These are phyloP conservation scores for Chesias legatella DNA, from an alignment of 2,888 invertebrate genomes.

Conservation along the genomic window DNA sequence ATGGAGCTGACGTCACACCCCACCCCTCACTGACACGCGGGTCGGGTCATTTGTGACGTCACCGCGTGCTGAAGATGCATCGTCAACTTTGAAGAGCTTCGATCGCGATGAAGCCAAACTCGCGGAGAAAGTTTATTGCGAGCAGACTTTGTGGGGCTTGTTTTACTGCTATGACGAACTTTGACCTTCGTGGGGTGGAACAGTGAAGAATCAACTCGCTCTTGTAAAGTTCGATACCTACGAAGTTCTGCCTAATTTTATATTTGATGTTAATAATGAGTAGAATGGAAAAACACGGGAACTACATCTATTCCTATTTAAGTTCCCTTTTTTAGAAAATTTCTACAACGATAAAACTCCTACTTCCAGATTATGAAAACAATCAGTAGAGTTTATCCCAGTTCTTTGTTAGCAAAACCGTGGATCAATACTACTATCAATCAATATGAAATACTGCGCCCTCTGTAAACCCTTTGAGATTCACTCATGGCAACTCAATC, in stretches of 20 bases:
- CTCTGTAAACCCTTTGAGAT: constrained; percentile 3
- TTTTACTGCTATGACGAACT: constrained; percentile 14
- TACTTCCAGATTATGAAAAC: no score
- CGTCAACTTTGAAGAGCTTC: constrained; percentile 24
- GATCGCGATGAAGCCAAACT: not conserved
- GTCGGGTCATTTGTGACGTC: constrained; percentile 67
- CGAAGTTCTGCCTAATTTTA: no score
- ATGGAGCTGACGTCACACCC: constrained; percentile 64
- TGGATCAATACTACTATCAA: no score
- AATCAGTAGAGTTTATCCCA: no score
- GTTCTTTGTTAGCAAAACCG: no score
- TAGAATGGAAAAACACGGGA: no score
- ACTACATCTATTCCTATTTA: no score
- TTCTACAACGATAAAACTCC: no score
- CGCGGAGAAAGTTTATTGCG: constrained; percentile 2
- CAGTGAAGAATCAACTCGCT: not conserved
- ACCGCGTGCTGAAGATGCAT: constrained; percentile 43
- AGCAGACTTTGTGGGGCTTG: constrained; percentile 5
- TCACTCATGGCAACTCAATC: constrained; percentile 4
- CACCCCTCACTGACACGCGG: constrained; percentile 55
- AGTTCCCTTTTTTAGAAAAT: no score
- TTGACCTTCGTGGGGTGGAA: constrained; percentile 18
- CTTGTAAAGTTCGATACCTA: no score
- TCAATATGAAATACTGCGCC: no score
- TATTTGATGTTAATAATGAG: no score